Evolutionary conservation across 2,797 vertebrate genomes (phyloP), one percentile per base, ranked within the genome.

Genomic region (Mareca strepera): DNA sequence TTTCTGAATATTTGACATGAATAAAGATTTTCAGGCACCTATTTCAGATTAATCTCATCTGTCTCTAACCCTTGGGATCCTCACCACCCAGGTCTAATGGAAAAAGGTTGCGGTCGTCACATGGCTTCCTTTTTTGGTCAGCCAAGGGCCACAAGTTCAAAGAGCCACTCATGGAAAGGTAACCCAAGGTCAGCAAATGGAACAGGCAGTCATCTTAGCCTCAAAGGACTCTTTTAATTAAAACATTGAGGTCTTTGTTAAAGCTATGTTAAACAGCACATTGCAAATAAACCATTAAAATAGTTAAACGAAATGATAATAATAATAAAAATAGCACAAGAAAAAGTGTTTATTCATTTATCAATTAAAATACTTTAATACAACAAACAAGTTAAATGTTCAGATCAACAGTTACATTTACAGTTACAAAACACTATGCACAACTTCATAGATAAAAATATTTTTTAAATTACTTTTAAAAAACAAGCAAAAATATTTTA

Each of bases 171-270:
- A 98, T 99, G 98, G 98, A 99, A 99, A 99, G 98, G 99, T 98
- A 98, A 98, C 99, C 98, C 99, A 99, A 98, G 99, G 99, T 98
- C 98, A 99, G 98, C 99, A 99, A 98, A 99, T 98, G 98, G 98
- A 98, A 98, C 98, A 97, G 98, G 98, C 98, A 98, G 98, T 98
- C 99, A 98, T 97, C 98, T 98, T 98, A 98, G 98, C 97, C 98
- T 98, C 98, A 99, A 99, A 99, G 98, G 98, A 98, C 98, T 99
- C 98, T 99, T 99, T 99, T 98, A 99, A 99, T 99, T 99, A 99
- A 99, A 99, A 99, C 99, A 99, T 98, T 98, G 98, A 99, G 98
- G 98, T 98, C 98, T 99, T 98, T 99, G 98, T 99, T 99, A 99
- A 99, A 98, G 98, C 98, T 99, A 98, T 98, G 98, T 99, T 98